phyloP scores from a whole-genome alignment of 2,113 vertebrate genomes.

The Rhegmatorhina hoffmannsi region DNA sequence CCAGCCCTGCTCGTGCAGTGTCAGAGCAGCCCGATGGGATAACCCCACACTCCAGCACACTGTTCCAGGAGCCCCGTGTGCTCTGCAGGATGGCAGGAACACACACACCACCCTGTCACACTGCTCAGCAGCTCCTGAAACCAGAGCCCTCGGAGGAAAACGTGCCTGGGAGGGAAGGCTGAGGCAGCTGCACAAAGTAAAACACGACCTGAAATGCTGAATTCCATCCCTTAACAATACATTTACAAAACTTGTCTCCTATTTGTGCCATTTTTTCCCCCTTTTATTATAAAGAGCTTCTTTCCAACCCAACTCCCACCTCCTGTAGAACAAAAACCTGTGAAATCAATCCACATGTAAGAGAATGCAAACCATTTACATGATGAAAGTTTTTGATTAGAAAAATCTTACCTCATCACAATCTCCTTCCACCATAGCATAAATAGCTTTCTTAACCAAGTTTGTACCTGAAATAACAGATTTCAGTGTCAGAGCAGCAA shows the following conservation, averaged over 20 bases:
- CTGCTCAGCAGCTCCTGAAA: not conserved
- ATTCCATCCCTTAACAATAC: not conserved
- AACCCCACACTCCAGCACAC: not conserved
- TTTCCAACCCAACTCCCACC: not conserved
- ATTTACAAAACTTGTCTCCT: not conserved
- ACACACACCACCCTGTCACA: not conserved
- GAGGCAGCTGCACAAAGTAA: not conserved
- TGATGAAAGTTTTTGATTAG: conserved; percentile 21
- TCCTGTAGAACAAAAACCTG: not conserved
- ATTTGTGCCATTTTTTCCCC: not conserved
- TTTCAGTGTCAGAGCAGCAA: conserved; percentile 55
- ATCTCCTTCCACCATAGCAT: conserved; percentile 99
- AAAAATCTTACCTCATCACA: conserved; percentile 94
- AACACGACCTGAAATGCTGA: not conserved
- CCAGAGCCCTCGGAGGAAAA: not conserved
- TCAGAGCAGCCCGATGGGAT: not conserved
- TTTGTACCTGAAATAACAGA: conserved; percentile 92
- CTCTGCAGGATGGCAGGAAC: not conserved
- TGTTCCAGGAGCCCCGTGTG: not conserved
- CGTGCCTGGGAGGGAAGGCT: fast-evolving
- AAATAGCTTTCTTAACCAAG: conserved; percentile 99
- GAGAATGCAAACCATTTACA: conserved; percentile 8
- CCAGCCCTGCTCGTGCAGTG: not conserved
- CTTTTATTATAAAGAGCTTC: not conserved
- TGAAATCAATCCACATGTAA: not conserved